Evolutionary conservation across 1,140 invertebrate species (phyloP).

Genomic region (Bombus turneri): DNA sequence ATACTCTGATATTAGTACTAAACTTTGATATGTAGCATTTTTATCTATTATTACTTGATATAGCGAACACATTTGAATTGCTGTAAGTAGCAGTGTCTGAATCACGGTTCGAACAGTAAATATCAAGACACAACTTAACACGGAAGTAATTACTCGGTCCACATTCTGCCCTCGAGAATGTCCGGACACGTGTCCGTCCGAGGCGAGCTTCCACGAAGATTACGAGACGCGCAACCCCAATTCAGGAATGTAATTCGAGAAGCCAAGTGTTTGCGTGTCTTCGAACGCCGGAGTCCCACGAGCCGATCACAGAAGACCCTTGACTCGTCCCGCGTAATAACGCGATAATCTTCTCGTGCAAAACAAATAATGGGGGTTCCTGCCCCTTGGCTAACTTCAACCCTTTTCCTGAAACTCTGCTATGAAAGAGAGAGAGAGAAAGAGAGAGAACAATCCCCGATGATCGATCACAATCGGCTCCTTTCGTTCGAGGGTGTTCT

Average conservation of each 20-base stretch:
- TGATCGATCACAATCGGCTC: conserved; percentile 78
- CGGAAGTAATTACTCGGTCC: conserved; percentile 36
- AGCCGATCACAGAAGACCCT: conserved; percentile 56
- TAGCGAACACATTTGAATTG: neutral
- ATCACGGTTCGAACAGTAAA: neutral
- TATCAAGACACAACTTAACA: neutral
- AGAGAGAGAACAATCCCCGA: conserved; percentile 67
- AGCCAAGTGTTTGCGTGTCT: conserved; percentile 66
- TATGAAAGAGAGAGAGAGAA: too few species aligned
- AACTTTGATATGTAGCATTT: too few species aligned
- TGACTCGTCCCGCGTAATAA: conserved; percentile 73
- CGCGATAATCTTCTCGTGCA: conserved; percentile 76
- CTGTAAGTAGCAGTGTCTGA: neutral
- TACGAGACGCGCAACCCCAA: conserved; percentile 39
- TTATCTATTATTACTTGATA: too few species aligned
- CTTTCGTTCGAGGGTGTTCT: conserved; percentile 61
- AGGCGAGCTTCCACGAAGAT: conserved; percentile 41
- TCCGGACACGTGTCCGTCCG: conserved; percentile 26
- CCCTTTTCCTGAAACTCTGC: conserved; percentile 67
- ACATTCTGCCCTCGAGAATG: neutral
- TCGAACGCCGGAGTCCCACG: conserved; percentile 28
- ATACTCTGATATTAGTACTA: too few species aligned
- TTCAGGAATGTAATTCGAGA: conserved; percentile 67
- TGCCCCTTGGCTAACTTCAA: conserved; percentile 56
- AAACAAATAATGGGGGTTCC: conserved; percentile 72